phyloP scores from a whole-genome alignment of 2,888 invertebrate genomes.

The Agriopis aurantiaria region DNA sequence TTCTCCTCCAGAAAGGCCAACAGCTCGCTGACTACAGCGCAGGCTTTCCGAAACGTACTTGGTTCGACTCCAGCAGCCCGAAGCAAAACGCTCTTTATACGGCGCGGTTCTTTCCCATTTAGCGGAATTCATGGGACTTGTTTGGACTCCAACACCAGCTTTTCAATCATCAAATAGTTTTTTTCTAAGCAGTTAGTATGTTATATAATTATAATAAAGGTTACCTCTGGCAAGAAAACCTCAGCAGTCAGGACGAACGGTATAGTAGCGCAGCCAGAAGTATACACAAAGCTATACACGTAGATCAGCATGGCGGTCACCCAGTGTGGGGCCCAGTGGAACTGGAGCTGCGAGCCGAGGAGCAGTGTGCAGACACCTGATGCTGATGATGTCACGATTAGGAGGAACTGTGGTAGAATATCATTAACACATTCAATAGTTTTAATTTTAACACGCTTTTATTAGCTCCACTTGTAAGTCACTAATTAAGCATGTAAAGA shows the following conservation, averaged over 20 bases:
- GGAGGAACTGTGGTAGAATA: slow-evolving; percentile 52
- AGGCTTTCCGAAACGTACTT: too few relatives aligned
- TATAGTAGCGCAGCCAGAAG: slow-evolving; percentile 70
- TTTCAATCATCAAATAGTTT: too few relatives aligned
- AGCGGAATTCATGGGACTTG: too few relatives aligned
- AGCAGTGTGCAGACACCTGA: slow-evolving; percentile 60
- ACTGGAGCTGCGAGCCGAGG: slow-evolving; percentile 61
- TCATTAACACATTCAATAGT: background rate
- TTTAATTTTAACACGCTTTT: background rate
- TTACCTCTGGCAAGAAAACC: slow-evolving; percentile 74
- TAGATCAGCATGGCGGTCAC: slow-evolving; percentile 64
- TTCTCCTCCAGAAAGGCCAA: too few relatives aligned
- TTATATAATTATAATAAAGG: background rate
- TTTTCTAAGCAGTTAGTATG: too few relatives aligned
- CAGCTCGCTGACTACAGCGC: too few relatives aligned
- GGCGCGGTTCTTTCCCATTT: too few relatives aligned
- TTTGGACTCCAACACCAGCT: too few relatives aligned
- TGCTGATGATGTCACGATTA: slow-evolving; percentile 53
- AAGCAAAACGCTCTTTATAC: too few relatives aligned
- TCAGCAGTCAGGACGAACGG: slow-evolving; percentile 75
- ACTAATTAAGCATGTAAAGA: too few relatives aligned
- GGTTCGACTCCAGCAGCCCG: too few relatives aligned
- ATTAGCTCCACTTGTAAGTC: too few relatives aligned
- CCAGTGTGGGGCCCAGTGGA: slow-evolving; percentile 64
- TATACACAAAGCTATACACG: slow-evolving; percentile 66